These are phyloP conservation scores for Scatophagus argus DNA, from an alignment of 2,113 vertebrate species.

Conservation along the genomic window DNA sequence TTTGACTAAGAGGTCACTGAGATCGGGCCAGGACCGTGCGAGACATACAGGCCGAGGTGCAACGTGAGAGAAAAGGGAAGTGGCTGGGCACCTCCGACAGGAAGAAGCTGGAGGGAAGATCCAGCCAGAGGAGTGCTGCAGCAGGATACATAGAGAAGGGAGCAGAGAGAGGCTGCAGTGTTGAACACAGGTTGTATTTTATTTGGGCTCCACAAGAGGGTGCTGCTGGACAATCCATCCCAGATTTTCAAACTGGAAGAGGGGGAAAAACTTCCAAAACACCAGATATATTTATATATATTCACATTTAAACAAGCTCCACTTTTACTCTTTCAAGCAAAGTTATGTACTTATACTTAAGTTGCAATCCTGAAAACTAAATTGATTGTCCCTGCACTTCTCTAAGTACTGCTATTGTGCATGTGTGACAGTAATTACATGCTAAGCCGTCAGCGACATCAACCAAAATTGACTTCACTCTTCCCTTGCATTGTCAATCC, in stretches of 20 bases:
- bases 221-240: conserved; percentile 95
- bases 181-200: conserved; percentile 54
- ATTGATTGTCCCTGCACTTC: conserved; percentile 73
- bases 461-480: conserved; percentile 74
- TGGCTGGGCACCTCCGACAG: conserved; percentile 49
- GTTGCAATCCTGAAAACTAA: conserved; percentile 69
- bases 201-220: conserved; percentile 92
- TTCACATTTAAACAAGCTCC: conserved; percentile 56
- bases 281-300: conserved; percentile 48
- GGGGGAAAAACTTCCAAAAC: conserved; percentile 41
- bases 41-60: conserved; percentile 63
- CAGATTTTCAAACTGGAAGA: conserved; percentile 29
- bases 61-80: conserved; percentile 51
- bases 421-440: conserved; percentile 80
- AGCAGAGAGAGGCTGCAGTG: conserved; percentile 44
- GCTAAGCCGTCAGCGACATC: conserved; percentile 76
- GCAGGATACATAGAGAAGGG: conserved; percentile 53
- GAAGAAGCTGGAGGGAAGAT: conserved; percentile 56
- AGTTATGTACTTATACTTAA: conserved; percentile 71
- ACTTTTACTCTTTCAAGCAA: conserved; percentile 54
- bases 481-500: conserved; percentile 70
- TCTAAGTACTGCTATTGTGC: conserved; percentile 74
- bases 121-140: conserved; percentile 57
- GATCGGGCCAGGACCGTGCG: conserved; percentile 50
- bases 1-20: conserved; percentile 82